phyloP scores from a whole-genome alignment of 1,140 invertebrate species.

The Epicauta chinensis region DNA sequence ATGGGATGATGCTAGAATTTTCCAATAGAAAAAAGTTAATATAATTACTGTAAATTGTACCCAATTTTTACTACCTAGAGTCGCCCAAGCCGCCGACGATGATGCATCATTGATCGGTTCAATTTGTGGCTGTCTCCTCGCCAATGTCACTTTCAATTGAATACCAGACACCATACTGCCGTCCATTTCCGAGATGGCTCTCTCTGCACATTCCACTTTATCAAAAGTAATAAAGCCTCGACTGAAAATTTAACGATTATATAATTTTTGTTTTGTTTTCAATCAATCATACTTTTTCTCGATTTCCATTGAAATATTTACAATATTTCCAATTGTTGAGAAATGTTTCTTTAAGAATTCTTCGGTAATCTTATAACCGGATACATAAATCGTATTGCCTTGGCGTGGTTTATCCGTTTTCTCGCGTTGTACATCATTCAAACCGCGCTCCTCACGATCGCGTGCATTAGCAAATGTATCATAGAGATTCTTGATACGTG shows the following conservation, averaged over 20 bases:
- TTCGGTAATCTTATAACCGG: slow-evolving; percentile 74
- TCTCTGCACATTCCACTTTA: slow-evolving; percentile 76
- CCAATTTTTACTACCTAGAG: slow-evolving; percentile 53
- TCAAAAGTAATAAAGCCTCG: slow-evolving; percentile 93
- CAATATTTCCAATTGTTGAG: slow-evolving; percentile 68
- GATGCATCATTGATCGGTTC: slow-evolving; percentile 71
- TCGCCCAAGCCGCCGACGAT: slow-evolving; percentile 72
- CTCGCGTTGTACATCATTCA: slow-evolving; percentile 47
- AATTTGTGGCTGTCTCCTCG: slow-evolving; percentile 74
- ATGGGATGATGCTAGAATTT: slow-evolving; percentile 59
- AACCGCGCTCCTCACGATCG: slow-evolving; percentile 52
- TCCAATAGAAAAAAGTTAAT: neutral
- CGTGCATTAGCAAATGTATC: slow-evolving; percentile 83
- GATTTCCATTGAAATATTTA: slow-evolving; percentile 85
- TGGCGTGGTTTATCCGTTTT: slow-evolving; percentile 61
- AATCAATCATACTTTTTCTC: slow-evolving; percentile 66
- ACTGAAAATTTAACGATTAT: slow-evolving; percentile 46
- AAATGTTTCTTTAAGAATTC: slow-evolving; percentile 77
- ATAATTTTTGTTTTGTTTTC: slow-evolving; percentile 5
- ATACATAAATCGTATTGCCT: slow-evolving; percentile 83
- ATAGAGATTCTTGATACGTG: slow-evolving; percentile 71
- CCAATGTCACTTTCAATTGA: slow-evolving; percentile 73
- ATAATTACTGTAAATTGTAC: neutral
- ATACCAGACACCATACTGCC: slow-evolving; percentile 73
- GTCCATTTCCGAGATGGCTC: slow-evolving; percentile 83